Evolutionary conservation across 2,113 vertebrate species (phyloP), one percentile per base, ranked within the genome.

Genomic region (Corynorhinus townsendii): DNA sequence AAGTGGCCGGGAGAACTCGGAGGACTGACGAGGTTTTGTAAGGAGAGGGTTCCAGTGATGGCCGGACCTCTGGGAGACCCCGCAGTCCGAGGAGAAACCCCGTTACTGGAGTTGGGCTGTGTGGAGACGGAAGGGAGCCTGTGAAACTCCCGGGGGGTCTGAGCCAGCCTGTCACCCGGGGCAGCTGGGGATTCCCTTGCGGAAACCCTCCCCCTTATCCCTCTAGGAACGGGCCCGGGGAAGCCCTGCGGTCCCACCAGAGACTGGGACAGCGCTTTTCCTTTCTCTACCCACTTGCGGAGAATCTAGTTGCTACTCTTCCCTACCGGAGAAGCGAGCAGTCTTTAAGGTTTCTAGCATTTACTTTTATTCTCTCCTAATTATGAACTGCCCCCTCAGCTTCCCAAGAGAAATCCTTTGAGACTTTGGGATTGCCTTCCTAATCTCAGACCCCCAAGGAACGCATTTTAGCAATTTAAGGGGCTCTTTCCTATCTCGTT

Each of bases 161-260:
- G 82, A 45, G 64, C 6, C 80, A 26, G 35, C 59, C 30, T 73
- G 38, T 81, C 9, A 62, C 11, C 35, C 14, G 24, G 5, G 69
- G 76, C 45, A 80, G 79, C 62, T 16, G 93, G 88, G 91, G 68
- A 76, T 93, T 92, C 89, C 96, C 90, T 66, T 4, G 92, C 62
- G 62, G 28, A n/a, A 89, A 96, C 77, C 90, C 54, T 80, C 28
- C 64, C 11, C 56, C 69, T 87, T 7, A 6, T 3, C 26, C 43
- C 49, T 38, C 20, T 3, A 40, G 66, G 40, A 62, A 56, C 76
- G 62, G 80, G n/a, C 76, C 47, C 8, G 47, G 86, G 84, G 76
- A 75, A 90, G 16, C 84, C 80, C 71, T 30, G 30, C 45, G 33
- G 64, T 66, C 69, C 43, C 81, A 0, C 1, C 38, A 33, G 73